phyloP scores from a whole-genome alignment of 2,113 vertebrate genomes.

The Brachirus orientalis region DNA sequence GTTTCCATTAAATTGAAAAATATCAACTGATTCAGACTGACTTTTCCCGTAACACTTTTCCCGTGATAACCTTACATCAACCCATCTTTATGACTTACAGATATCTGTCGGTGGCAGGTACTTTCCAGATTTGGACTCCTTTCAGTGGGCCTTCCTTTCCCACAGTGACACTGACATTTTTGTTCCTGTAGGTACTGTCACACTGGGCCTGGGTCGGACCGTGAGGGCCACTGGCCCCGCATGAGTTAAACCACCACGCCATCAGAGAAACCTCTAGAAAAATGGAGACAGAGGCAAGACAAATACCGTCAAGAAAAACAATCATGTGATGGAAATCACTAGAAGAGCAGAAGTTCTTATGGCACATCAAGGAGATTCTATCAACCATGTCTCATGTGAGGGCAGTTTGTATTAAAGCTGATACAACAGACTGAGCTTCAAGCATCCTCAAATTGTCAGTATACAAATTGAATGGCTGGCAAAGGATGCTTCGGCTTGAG shows the following conservation, averaged over 20 bases:
- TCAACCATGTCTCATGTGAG: too few relatives aligned
- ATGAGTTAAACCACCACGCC: conserved; percentile 87
- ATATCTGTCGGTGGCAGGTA: conserved; percentile 85
- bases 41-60: not conserved
- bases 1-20: too few relatives aligned
- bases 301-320: not conserved
- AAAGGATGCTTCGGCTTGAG: not conserved
- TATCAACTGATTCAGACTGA: too few relatives aligned
- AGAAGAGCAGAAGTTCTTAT: too few relatives aligned
- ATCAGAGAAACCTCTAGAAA: conserved; percentile 77
- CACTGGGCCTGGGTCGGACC: conserved; percentile 92
- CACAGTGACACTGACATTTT: conserved; percentile 84
- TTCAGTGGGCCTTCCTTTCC: conserved; percentile 81
- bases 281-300: not conserved
- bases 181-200: conserved; percentile 84
- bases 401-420: too few relatives aligned
- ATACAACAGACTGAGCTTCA: too few relatives aligned
- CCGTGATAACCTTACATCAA: not conserved
- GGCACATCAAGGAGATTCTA: too few relatives aligned
- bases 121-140: conserved; percentile 88
- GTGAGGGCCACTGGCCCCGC: conserved; percentile 85
- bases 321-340: not conserved
- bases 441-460: not conserved
- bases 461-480: conserved; percentile 11
- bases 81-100: conserved; percentile 71